Conservation (phyloP, 2,888 invertebrate species). For the Zootermopsis nevadensis region DNA sequence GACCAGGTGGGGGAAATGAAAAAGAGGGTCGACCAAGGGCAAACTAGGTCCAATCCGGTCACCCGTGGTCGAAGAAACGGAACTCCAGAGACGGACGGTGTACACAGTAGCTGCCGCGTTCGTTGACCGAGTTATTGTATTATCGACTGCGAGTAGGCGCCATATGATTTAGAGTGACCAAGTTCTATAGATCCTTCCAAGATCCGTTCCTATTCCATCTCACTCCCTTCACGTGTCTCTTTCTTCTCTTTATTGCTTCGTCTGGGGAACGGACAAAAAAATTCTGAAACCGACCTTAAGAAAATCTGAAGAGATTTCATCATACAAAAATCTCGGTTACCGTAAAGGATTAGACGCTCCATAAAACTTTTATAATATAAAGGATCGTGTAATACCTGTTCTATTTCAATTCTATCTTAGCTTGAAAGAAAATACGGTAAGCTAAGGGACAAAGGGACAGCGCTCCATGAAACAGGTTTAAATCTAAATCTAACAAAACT, state of each 20-base stretch:
- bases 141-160: constrained; percentile 35
- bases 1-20: not conserved
- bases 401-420: not conserved
- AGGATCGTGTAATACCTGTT: not conserved
- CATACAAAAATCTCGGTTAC: constrained; percentile 31
- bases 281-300: not conserved
- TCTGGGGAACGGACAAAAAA: not conserved
- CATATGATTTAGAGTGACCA: constrained; percentile 33
- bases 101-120: constrained; percentile 2
- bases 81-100: not conserved
- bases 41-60: too few species aligned
- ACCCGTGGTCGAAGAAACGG: not conserved
- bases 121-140: constrained; percentile 18
- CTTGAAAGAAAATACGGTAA: not conserved
- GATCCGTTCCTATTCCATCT: not conserved
- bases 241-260: too few species aligned
- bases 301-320: constrained; percentile 1
- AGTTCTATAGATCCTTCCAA: constrained; percentile 9
- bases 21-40: not conserved
- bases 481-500: not conserved
- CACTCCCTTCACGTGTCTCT: not conserved
- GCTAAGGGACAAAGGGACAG: not conserved
- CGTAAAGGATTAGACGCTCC: constrained; percentile 33
- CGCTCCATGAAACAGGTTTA: not conserved
- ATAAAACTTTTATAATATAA: constrained; percentile 29